Conservation (phyloP, 2,797 vertebrate genomes). For the Rhabdomys pumilio region DNA sequence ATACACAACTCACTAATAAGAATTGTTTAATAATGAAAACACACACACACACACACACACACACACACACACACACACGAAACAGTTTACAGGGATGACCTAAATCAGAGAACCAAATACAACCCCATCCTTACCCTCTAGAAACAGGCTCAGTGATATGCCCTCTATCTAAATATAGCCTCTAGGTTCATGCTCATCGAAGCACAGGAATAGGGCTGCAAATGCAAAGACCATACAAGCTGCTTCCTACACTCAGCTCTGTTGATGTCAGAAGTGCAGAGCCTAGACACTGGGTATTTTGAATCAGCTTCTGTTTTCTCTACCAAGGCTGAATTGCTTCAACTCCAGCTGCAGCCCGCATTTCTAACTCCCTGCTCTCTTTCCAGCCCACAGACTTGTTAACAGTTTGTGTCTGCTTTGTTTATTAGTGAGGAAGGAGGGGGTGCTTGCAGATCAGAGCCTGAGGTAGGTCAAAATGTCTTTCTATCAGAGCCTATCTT, state of each 20-base stretch:
- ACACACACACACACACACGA: background rate
- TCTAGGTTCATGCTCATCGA: background rate
- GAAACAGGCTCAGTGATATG: background rate
- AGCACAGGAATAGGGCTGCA: conserved; percentile 6
- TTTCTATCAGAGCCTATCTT: conserved; percentile 12
- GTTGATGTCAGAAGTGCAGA: conserved; percentile 3
- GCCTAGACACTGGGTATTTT: conserved; percentile 3
- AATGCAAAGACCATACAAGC: conserved; percentile 1
- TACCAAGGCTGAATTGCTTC: conserved; percentile 32
- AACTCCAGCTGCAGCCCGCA: conserved; percentile 25
- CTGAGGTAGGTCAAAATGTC: background rate
- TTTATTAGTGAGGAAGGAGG: background rate
- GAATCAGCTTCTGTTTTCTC: conserved; percentile 63
- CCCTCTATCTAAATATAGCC: background rate
- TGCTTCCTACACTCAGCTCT: background rate
- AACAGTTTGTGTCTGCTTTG: background rate
- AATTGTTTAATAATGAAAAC: background rate
- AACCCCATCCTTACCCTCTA: background rate
- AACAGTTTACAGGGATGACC: background rate
- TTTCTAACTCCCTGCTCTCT: conserved; percentile 24
- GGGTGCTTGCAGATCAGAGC: background rate
- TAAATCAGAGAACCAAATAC: conserved; percentile 9
- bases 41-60: no score
- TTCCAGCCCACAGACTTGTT: conserved; percentile 36
- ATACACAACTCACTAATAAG: conserved; percentile 2